These are phyloP conservation scores for Plecotus auritus DNA, from an alignment of 2,113 vertebrate genomes.

Conservation along the genomic window DNA sequence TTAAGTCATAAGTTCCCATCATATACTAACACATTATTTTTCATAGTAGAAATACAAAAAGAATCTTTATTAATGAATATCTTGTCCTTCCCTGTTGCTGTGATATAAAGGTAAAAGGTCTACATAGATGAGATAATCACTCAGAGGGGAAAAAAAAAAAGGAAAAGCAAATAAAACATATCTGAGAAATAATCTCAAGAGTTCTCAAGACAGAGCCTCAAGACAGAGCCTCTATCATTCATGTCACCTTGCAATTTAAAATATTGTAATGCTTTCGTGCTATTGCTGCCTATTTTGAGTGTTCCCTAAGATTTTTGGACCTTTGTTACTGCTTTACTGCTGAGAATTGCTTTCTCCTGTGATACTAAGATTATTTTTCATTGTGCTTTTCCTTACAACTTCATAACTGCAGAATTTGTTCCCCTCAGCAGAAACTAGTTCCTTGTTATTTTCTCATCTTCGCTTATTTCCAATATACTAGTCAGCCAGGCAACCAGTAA, in stretches of 20 bases:
- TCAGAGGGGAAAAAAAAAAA: background rate
- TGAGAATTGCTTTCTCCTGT: conserved; percentile 52
- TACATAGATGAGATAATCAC: conserved; percentile 2
- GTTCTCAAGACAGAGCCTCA: background rate
- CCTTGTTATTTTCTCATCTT: conserved; percentile 72
- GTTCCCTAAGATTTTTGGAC: conserved; percentile 36
- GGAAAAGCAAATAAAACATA: conserved; percentile 11
- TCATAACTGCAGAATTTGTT: conserved; percentile 69
- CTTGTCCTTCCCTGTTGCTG: background rate
- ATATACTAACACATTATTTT: background rate
- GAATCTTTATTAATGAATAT: conserved; percentile 8
- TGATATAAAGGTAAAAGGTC: background rate
- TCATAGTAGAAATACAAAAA: background rate
- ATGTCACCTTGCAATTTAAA: conserved; percentile 30
- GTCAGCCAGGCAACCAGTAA: conserved; percentile 66
- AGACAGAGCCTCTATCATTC: background rate
- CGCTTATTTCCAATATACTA: conserved; percentile 69
- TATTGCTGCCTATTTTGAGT: conserved; percentile 44
- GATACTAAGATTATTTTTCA: conserved; percentile 68
- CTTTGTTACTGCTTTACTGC: conserved; percentile 18
- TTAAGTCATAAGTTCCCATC: background rate
- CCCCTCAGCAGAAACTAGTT: conserved; percentile 53
- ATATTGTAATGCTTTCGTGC: background rate
- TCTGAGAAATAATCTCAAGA: background rate
- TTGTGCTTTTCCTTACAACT: conserved; percentile 57